Percentiles rank a stretch among this genome's conserved stretches.
These are phyloP conservation scores for Catotricha subobsoleta DNA, from an alignment of 2,888 invertebrate species.

Conservation along the genomic window DNA sequence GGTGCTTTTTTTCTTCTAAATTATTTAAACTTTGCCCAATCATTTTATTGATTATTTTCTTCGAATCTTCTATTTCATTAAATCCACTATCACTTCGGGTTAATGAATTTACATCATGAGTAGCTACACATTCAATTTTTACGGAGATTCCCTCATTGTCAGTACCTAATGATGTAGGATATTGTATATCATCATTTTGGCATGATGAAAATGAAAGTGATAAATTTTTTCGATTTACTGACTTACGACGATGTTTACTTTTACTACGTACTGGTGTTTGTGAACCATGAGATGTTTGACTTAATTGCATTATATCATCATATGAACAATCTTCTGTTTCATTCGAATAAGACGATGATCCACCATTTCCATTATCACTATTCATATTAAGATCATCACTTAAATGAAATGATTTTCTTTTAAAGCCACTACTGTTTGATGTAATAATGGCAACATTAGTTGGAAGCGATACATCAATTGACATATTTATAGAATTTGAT, in stretches of 20 bases:
- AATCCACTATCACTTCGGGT: slow-evolving; percentile 27
- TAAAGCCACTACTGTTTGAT: neutral
- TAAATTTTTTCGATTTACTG: slow-evolving; percentile 26
- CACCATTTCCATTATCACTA: neutral
- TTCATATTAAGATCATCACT: neutral
- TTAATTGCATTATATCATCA: slow-evolving; percentile 1
- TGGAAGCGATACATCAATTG: too few species aligned
- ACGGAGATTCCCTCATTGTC: slow-evolving; percentile 12
- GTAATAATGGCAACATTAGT: neutral
- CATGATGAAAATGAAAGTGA: slow-evolving; percentile 24
- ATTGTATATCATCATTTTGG: slow-evolving; percentile 11
- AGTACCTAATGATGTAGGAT: slow-evolving; percentile 10
- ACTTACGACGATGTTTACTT: slow-evolving; percentile 16
- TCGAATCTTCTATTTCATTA: slow-evolving; percentile 20
- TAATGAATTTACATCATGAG: slow-evolving; percentile 11
- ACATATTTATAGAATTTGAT: neutral
- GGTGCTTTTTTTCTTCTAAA: too few species aligned
- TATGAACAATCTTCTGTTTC: neutral
- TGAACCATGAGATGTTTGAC: slow-evolving; percentile 7
- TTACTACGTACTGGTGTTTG: slow-evolving; percentile 21
- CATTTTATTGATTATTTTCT: too few species aligned
- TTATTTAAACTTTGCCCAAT: too few species aligned
- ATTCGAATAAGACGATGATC: neutral
- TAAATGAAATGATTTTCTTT: neutral
- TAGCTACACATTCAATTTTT: neutral